Conservation (phyloP, 2,113 vertebrate genomes). For the Ploceus nigricollis region DNA sequence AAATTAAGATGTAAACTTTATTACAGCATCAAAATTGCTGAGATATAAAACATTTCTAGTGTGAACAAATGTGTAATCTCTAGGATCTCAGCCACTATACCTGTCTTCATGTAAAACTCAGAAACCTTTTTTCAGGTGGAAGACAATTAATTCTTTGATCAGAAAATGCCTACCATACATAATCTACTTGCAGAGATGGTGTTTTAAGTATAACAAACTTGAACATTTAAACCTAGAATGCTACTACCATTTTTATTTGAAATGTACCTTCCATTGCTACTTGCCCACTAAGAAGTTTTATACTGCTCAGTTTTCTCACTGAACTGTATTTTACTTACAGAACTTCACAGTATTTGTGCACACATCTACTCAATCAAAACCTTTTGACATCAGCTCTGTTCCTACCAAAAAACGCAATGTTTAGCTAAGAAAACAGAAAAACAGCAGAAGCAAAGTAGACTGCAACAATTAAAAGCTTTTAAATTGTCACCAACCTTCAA, state of each 20-base stretch:
- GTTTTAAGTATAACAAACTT: not conserved
- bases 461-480: not conserved
- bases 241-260: not conserved
- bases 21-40: not conserved
- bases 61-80: not conserved
- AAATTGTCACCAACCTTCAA: constrained; percentile 80
- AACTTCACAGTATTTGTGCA: not conserved
- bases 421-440: not conserved
- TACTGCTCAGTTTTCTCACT: not conserved
- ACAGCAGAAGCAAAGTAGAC: not conserved
- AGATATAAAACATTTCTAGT: not conserved
- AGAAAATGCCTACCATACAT: not conserved
- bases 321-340: not conserved
- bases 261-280: not conserved
- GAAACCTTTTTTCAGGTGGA: not conserved
- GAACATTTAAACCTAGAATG: not conserved
- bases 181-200: not conserved
- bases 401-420: not conserved
- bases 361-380: not conserved
- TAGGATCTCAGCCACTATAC: not conserved
- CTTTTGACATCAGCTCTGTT: not conserved
- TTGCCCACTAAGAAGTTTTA: not conserved
- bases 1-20: not conserved
- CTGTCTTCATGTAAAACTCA: not conserved
- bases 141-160: not conserved